phyloP scores from a whole-genome alignment of 2,797 vertebrate genomes.

The Diceros bicornis region DNA sequence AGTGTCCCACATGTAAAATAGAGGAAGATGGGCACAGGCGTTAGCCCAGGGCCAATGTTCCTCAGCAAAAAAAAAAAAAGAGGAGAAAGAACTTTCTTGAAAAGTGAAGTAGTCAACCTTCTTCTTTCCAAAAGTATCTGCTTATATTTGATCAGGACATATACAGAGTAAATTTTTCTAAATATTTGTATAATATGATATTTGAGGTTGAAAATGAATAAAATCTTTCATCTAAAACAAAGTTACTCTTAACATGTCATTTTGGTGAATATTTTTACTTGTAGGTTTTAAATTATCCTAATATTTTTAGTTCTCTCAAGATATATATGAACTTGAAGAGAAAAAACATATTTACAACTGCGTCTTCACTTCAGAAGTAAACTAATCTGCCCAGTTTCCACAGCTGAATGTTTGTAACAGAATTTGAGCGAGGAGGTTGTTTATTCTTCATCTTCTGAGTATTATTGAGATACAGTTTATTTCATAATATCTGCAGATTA shows the following conservation, averaged over 20 bases:
- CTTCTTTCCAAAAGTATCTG: background rate
- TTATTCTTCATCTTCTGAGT: background rate
- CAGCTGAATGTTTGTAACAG: background rate
- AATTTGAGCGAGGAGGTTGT: background rate
- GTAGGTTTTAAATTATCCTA: background rate
- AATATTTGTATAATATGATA: background rate
- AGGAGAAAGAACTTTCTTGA: background rate
- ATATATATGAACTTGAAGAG: background rate
- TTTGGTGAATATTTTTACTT: constrained; percentile 26
- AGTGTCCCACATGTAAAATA: too few relatives aligned
- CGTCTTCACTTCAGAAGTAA: constrained; percentile 29
- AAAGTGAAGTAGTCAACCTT: background rate
- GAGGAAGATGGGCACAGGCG: too few relatives aligned
- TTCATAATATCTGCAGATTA: background rate
- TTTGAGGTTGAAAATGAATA: background rate
- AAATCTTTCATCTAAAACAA: constrained; percentile 6
- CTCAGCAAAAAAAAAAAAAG: too few relatives aligned
- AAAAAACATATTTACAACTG: background rate
- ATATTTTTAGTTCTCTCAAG: constrained; percentile 29
- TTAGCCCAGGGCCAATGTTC: too few relatives aligned
- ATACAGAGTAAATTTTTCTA: background rate
- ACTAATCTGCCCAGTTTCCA: background rate
- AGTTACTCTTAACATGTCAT: background rate
- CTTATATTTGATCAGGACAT: background rate
- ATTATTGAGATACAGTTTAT: background rate